These are phyloP conservation scores for Arctopsyche grandis DNA, from an alignment of 1,140 invertebrate genomes.

Conservation along the genomic window DNA sequence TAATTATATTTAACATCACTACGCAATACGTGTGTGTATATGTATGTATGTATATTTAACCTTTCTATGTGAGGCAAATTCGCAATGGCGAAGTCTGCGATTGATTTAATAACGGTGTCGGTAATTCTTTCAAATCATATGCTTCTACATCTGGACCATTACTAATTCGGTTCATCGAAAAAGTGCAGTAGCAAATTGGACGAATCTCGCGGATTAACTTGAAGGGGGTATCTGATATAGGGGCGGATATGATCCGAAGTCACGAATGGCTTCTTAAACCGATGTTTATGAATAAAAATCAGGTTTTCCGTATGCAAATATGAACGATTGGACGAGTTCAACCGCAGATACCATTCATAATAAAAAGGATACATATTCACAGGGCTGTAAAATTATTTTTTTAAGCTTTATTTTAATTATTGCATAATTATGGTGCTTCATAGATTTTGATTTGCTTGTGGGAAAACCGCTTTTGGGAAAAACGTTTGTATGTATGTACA, in stretches of 20 bases:
- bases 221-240: not conserved
- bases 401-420: not conserved
- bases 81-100: too few relatives aligned
- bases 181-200: not conserved
- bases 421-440: not conserved
- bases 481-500: not conserved
- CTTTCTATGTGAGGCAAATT: too few relatives aligned
- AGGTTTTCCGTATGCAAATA: conserved; percentile 3
- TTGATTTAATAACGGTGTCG: too few relatives aligned
- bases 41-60: too few relatives aligned
- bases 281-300: not conserved
- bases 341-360: not conserved
- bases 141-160: too few relatives aligned
- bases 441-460: not conserved
- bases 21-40: too few relatives aligned
- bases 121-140: too few relatives aligned
- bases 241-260: conserved; percentile 8
- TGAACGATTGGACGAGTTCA: not conserved
- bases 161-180: too few relatives aligned
- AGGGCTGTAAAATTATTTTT: not conserved
- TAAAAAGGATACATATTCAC: not conserved
- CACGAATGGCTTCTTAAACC: conserved; percentile 8
- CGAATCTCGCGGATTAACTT: not conserved
- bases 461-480: not conserved
- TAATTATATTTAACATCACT: not conserved